Base-by-base conservation (phyloP, 2,113 vertebrate species). In the Seriola aureovittata region DNA sequence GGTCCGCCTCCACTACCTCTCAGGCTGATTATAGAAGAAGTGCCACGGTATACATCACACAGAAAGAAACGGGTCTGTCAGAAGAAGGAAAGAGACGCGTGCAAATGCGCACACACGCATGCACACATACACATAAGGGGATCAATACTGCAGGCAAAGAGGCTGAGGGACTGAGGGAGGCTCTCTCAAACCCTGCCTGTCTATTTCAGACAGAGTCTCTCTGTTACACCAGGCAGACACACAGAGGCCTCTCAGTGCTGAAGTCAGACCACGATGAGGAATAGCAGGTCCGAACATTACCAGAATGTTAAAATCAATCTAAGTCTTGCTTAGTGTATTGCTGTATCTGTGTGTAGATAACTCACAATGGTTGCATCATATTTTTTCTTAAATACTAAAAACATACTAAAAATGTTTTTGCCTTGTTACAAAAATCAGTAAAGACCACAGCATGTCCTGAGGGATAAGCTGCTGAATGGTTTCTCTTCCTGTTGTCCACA, bases 301-400 rank as follows among this genome's bases (percentile, higher is more conserved):
- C 84, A 82, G 91, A 93, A 93, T 94, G 85, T 89, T 94, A 92
- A 93, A 92, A 92, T 91, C 83, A 82, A 88, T 92, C 86, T 89
- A 68, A 64, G 69, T 86, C 32, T 81, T 66, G 58, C 52, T 29
- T 29, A 29, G 29, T 29, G 69, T 86, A 38, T 81, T 67, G 58
- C 52, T 59, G 48, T 74, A 62, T 71, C 36, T 46, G 52, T 42
- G 52, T 58, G 29, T n/a, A 36, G 60, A 71, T 48, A 48, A 65
- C 10, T 29, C 4, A 5, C 2, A 8, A 50, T 32, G n/a, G 21
- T 63, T 13, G 0, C 29, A 29, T 59, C 48, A 34, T 10, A 3
- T 40, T 63, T 60, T 67, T 36, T 71, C 63, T 12, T 0, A 58
- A 67, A 32, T 25, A 19, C 25, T 5, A 57, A 42, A 42, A 42